Conservation (phyloP, 2,113 vertebrate species). For the Mus spicilegus region DNA sequence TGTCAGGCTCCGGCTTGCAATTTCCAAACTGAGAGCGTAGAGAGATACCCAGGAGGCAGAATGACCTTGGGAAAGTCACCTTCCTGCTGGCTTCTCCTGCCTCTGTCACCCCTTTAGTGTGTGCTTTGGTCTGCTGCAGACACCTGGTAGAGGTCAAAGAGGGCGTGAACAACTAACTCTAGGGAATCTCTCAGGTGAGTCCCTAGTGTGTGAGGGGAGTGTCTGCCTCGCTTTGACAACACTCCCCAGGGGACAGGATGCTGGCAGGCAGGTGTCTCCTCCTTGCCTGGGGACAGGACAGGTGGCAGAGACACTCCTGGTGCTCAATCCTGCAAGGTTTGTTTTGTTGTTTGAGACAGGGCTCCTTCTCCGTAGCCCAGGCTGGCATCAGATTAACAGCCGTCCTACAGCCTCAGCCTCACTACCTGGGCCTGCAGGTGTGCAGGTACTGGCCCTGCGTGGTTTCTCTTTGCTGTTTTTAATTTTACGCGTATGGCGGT, state of each 20-base stretch:
- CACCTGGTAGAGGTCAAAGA: neutral
- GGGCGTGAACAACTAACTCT: neutral
- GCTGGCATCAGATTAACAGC: neutral
- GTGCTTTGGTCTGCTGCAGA: neutral
- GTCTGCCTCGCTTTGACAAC: conserved; percentile 48
- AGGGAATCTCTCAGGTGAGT: neutral
- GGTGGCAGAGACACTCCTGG: neutral
- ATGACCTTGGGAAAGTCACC: conserved; percentile 17
- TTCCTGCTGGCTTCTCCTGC: neutral
- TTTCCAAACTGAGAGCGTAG: neutral
- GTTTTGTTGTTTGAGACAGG: neutral
- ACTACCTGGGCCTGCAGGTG: neutral
- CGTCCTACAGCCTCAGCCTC: neutral
- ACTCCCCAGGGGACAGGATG: neutral
- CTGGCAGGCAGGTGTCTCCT: neutral
- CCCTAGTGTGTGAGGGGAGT: neutral
- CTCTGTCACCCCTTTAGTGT: neutral
- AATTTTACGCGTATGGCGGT: neutral
- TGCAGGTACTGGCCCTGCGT: no score
- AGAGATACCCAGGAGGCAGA: neutral
- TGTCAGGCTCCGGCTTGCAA: neutral
- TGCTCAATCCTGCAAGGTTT: neutral
- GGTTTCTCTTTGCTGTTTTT: neutral
- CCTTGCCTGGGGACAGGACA: neutral
- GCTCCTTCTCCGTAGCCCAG: neutral